Base-by-base conservation (phyloP, 2,113 vertebrate genomes). In the Pluvialis apricaria region DNA sequence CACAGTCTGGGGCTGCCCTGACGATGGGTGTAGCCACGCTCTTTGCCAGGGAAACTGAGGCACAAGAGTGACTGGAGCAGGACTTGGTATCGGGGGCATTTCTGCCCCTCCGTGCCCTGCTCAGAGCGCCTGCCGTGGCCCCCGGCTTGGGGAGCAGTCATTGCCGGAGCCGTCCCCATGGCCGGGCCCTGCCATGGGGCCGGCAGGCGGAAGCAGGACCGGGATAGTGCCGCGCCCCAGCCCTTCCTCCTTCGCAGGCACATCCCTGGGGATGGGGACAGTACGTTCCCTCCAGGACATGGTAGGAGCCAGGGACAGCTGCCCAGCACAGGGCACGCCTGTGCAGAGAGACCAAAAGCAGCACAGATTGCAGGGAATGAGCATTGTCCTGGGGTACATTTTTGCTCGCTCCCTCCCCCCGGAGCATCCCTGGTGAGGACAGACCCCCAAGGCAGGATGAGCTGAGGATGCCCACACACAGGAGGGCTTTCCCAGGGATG, bases 211-310 rank as follows among this genome's bases (percentile, higher is more conserved):
- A 96, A 95, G 62, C 21, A 0, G 52, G 80, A 94, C 88, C 62
- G 45, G 96, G 94, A 96, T 47, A 90, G 40, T 44, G 92, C 75
- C 6, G 51, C 5, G 17, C 13, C 94, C 93, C 92, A 94, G 95
- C 94, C 62, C 95, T 96, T 94, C 90, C 85, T 95, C 68, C 73
- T 17, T 72, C 4, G 5, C 77, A 94, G 86, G 72, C 49, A 88
- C 71, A 69, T 96, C 94, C 93, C 66, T 61, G 45, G 70, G 84
- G 82, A 80, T 11, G 11, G 73, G 91, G 78, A 92, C 93, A 92
- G 34, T 52, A 42, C 12, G 88, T 97, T 94, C 92, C 85, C 5
- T 8, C 52, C 62, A 80, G 82, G 52, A 75, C 34, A 5, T 20
- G 88, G 45, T 40, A 31, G 65, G 19, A 29, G 4, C 18, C 6